Evolutionary conservation across 1,140 invertebrate genomes (phyloP).

Genomic region (Akabosia matsudoensis): DNA sequence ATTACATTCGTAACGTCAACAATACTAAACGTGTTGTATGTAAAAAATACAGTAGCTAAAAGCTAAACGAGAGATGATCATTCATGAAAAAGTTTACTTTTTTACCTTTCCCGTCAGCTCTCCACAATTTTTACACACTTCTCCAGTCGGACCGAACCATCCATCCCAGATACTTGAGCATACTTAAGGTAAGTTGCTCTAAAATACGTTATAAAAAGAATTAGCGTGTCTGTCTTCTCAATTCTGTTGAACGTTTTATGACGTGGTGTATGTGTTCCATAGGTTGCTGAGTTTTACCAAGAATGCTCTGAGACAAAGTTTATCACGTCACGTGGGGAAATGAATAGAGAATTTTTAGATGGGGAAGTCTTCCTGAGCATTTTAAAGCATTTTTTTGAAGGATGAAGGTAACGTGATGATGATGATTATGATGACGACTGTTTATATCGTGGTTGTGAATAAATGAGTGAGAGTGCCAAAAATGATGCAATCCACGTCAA

Average conservation of each 20-base stretch:
- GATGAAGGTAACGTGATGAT: background rate
- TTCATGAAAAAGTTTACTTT: background rate
- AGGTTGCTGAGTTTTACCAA: no score
- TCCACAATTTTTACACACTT: background rate
- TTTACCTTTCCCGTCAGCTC: background rate
- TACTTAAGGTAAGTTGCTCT: slow-evolving; percentile 9
- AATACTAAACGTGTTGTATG: background rate
- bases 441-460: background rate
- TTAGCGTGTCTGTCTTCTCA: no score
- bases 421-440: background rate
- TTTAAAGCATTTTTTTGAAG: background rate
- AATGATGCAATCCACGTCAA: slow-evolving; percentile 19
- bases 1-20: no score
- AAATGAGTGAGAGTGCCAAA: slow-evolving; percentile 18
- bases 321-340: no score
- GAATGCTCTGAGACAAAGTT: no score
- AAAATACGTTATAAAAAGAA: background rate
- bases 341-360: no score
- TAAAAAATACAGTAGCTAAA: background rate
- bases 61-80: background rate
- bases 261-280: background rate
- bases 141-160: background rate
- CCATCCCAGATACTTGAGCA: slow-evolving; percentile 9
- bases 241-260: background rate
- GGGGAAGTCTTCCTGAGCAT: background rate